Evolutionary conservation across 2,888 invertebrate genomes (phyloP).

Genomic region (Cheilosia variabilis): DNA sequence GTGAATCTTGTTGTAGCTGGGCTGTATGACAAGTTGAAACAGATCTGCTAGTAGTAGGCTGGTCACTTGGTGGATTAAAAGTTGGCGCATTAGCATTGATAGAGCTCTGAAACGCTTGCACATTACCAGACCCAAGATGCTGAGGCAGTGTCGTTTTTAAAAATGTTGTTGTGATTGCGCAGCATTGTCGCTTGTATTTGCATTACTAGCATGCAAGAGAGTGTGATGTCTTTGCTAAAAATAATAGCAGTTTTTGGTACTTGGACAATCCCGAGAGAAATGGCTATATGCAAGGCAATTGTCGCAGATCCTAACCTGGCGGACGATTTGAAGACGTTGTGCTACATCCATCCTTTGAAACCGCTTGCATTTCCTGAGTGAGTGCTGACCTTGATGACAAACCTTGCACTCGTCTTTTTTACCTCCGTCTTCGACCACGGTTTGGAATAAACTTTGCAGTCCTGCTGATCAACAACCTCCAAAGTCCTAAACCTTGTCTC

Average conservation of each 20-base stretch:
- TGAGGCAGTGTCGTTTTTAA: too few relatives aligned
- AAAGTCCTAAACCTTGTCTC: neutral
- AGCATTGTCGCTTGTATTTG: too few relatives aligned
- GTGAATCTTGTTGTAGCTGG: too few relatives aligned
- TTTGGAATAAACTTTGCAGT: neutral
- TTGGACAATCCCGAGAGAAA: slow-evolving; percentile 5
- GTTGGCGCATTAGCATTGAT: too few relatives aligned
- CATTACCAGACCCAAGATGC: too few relatives aligned
- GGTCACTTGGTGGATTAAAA: too few relatives aligned
- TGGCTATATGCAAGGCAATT: slow-evolving; percentile 12
- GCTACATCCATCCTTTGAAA: slow-evolving; percentile 6
- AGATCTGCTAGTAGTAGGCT: too few relatives aligned
- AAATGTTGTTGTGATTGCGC: too few relatives aligned
- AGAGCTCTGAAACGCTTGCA: too few relatives aligned
- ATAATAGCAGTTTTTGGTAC: neutral
- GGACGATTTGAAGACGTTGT: slow-evolving; percentile 1
- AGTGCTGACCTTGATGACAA: slow-evolving; percentile 8
- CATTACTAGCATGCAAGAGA: too few relatives aligned
- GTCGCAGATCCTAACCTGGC: neutral
- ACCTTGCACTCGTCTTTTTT: slow-evolving; percentile 4
- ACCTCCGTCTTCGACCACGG: neutral
- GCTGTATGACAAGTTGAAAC: too few relatives aligned
- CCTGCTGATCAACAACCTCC: slow-evolving; percentile 7
- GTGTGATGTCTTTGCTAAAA: neutral
- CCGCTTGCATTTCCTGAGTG: neutral